Evolutionary conservation across 64 coral and sea anemone species (phyloP).

Genomic region (Dendronephthya gigantea): DNA sequence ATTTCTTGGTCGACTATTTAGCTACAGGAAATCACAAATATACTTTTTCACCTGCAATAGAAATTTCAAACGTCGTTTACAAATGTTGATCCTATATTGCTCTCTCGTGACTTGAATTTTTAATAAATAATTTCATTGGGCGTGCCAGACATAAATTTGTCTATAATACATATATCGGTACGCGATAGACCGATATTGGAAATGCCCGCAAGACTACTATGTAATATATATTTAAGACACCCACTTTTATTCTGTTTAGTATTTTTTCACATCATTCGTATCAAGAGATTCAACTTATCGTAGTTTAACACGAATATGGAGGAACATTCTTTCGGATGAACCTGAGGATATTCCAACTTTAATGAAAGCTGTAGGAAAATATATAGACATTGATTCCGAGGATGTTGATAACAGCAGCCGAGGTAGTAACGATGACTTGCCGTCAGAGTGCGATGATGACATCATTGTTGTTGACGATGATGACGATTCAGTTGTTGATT

Average conservation of each 20-base stretch:
- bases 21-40: no score
- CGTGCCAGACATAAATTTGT: no score
- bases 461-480: background rate
- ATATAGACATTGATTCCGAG: slow-evolving; percentile 58
- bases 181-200: no score
- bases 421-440: slow-evolving; percentile 2
- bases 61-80: no score
- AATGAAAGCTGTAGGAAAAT: slow-evolving; percentile 45
- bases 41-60: no score
- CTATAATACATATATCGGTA: no score
- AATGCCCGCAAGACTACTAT: no score
- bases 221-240: no score
- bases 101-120: no score
- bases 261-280: slow-evolving; percentile 92
- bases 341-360: background rate
- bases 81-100: no score
- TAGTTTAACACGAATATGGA: slow-evolving; percentile 71
- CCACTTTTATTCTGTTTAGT: slow-evolving; percentile 45
- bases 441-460: background rate
- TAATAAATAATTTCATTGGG: no score
- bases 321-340: slow-evolving; percentile 77
- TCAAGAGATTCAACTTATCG: slow-evolving; percentile 78
- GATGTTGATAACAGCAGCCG: slow-evolving; percentile 50
- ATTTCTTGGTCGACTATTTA: no score
- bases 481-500: background rate